phyloP scores from a whole-genome alignment of 2,113 vertebrate genomes.

The Atherinomorus stipes region DNA sequence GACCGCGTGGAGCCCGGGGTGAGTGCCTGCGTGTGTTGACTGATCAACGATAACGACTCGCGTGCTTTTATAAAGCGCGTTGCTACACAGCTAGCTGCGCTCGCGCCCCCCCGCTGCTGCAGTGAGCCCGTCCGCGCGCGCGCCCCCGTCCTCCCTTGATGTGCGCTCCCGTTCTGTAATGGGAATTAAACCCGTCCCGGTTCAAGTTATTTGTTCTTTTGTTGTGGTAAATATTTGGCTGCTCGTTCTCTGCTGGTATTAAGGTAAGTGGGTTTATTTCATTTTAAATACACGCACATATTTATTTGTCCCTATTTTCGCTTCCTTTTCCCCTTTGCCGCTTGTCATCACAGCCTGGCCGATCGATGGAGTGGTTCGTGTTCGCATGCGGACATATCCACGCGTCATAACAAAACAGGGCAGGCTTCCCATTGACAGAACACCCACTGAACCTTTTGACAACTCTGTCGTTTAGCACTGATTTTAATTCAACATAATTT shows the following conservation, averaged over 20 bases:
- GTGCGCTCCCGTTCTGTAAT: slow-evolving; percentile 59
- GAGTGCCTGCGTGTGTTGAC: slow-evolving; percentile 48
- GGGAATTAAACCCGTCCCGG: slow-evolving; percentile 63
- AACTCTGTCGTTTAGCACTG: neutral
- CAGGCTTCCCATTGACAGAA: slow-evolving; percentile 45
- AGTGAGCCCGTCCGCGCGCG: slow-evolving; percentile 50
- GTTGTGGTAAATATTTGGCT: neutral
- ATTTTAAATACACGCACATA: neutral
- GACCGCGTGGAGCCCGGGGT: slow-evolving; percentile 69
- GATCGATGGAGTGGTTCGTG: slow-evolving; percentile 46
- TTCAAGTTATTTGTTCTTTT: slow-evolving; percentile 35
- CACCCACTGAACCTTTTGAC: neutral
- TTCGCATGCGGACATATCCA: slow-evolving; percentile 55
- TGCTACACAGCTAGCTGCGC: slow-evolving; percentile 5
- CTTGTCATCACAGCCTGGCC: slow-evolving; percentile 25
- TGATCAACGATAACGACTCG: neutral
- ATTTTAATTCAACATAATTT: neutral
- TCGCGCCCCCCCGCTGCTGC: slow-evolving; percentile 28
- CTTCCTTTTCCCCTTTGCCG: neutral
- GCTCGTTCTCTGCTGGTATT: fast-evolving
- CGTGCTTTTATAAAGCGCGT: slow-evolving; percentile 1
- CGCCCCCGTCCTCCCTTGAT: neutral
- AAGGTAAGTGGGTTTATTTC: slow-evolving; percentile 45
- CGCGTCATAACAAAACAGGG: slow-evolving; percentile 68
- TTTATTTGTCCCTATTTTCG: neutral